phyloP scores from a whole-genome alignment of 2,113 vertebrate species.

The Scophthalmus maximus region DNA sequence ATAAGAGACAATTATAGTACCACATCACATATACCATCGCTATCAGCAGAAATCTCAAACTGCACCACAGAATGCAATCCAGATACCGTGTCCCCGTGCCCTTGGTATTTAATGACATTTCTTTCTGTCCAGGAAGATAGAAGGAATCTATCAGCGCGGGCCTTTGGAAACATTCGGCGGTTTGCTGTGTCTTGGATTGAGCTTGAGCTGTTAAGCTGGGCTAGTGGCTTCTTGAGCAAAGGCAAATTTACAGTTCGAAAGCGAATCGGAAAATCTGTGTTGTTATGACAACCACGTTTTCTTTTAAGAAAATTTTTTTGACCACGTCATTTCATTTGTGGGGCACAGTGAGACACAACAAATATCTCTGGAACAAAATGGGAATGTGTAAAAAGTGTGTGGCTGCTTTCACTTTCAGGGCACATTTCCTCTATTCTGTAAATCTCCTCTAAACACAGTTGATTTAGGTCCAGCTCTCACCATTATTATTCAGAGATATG shows the following conservation, averaged over 20 bases:
- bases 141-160: constrained; percentile 53
- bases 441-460: constrained; percentile 49
- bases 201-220: constrained; percentile 6
- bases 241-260: constrained; percentile 1
- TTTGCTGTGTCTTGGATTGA: constrained; percentile 17
- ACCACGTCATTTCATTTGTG: constrained; percentile 20
- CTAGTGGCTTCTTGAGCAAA: constrained; percentile 16
- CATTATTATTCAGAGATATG: constrained; percentile 68
- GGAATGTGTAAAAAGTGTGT: background rate
- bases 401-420: constrained; percentile 49
- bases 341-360: constrained; percentile 1
- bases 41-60: constrained; percentile 69
- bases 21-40: constrained; percentile 45
- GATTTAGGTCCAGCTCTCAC: constrained; percentile 49
- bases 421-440: constrained; percentile 44
- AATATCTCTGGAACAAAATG: background rate
- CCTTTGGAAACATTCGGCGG: constrained; percentile 32
- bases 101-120: constrained; percentile 77
- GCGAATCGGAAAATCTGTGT: constrained; percentile 23
- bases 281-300: constrained; percentile 33
- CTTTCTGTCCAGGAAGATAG: constrained; percentile 60
- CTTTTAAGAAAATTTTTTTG: constrained; percentile 1
- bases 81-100: constrained; percentile 60
- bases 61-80: constrained; percentile 54
- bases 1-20: constrained; percentile 74